phyloP scores from a whole-genome alignment of 2,113 vertebrate species.

The Echinops telfairi region DNA sequence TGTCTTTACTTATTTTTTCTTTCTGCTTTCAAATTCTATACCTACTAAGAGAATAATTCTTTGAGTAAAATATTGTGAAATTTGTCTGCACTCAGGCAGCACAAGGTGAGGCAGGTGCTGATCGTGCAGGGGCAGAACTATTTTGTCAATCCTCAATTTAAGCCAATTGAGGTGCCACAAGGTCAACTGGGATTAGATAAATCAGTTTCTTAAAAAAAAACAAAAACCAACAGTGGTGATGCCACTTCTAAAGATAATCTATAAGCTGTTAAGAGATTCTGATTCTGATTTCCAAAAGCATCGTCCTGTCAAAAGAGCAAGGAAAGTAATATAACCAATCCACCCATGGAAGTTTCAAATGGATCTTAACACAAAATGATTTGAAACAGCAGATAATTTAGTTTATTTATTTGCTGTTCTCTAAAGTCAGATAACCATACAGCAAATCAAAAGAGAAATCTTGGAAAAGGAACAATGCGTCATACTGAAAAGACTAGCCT shows the following conservation, averaged over 20 bases:
- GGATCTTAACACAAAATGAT: slow-evolving; percentile 33
- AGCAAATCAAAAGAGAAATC: slow-evolving; percentile 30
- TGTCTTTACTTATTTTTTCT: background rate
- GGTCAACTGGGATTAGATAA: slow-evolving; percentile 82
- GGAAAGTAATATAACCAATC: slow-evolving; percentile 27
- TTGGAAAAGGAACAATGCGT: background rate
- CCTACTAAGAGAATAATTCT: slow-evolving; percentile 6
- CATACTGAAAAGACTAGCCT: background rate
- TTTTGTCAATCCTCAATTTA: slow-evolving; percentile 84
- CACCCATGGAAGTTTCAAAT: slow-evolving; percentile 31
- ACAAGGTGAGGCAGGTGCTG: slow-evolving; percentile 79
- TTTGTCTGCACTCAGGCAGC: slow-evolving; percentile 30
- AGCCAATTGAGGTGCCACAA: slow-evolving; percentile 78
- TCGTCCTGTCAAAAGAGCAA: slow-evolving; percentile 56
- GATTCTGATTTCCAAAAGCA: slow-evolving; percentile 69
- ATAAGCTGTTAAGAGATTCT: slow-evolving; percentile 66
- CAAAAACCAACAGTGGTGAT: slow-evolving; percentile 67
- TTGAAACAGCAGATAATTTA: too few relatives aligned
- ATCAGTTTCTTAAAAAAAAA: slow-evolving; percentile 48
- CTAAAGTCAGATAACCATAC: background rate
- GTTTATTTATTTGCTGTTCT: background rate
- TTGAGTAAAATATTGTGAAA: slow-evolving; percentile 41
- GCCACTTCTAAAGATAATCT: slow-evolving; percentile 78
- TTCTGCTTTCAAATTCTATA: background rate
- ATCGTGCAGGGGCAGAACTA: slow-evolving; percentile 73